phyloP scores from a whole-genome alignment of 2,888 invertebrate species.

The Stegophylla sp. region DNA sequence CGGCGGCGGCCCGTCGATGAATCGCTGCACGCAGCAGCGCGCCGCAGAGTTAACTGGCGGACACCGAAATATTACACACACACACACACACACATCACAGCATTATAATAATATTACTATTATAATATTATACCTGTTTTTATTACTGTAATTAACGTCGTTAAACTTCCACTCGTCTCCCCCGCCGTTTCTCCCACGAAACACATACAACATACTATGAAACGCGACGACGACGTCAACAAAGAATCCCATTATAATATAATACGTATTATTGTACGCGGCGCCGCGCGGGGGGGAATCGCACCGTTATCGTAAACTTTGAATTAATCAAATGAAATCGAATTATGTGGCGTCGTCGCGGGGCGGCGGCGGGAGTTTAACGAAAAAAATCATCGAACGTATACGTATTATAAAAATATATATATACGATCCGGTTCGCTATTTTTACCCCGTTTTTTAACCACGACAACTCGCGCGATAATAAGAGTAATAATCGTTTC shows the following conservation, averaged over 20 bases:
- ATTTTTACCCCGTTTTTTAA: conserved; percentile 17
- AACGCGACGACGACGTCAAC: not conserved
- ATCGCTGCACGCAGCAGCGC: not conserved
- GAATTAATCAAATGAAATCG: conserved; percentile 24
- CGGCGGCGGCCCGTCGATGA: not conserved
- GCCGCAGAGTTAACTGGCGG: conserved; percentile 1
- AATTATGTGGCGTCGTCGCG: not conserved
- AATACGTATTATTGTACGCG: too few relatives aligned
- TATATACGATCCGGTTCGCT: conserved; percentile 26
- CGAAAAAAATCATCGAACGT: not conserved
- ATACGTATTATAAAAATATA: not conserved
- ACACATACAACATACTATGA: not conserved
- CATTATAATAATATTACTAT: not conserved
- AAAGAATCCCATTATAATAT: conserved; percentile 9
- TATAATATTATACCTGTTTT: conserved; percentile 22
- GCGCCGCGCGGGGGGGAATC: not conserved
- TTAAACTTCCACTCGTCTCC: conserved; percentile 12
- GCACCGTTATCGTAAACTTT: conserved; percentile 10
- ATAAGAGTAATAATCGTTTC: conserved; percentile 9
- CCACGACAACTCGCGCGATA: not conserved
- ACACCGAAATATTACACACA: conserved; percentile 20
- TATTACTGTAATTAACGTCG: conserved; percentile 38
- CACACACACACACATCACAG: not conserved
- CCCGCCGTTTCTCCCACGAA: not conserved
- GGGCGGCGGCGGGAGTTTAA: not conserved